Conservation (phyloP, 2,888 invertebrate genomes). For the Electrophaes corylata region DNA sequence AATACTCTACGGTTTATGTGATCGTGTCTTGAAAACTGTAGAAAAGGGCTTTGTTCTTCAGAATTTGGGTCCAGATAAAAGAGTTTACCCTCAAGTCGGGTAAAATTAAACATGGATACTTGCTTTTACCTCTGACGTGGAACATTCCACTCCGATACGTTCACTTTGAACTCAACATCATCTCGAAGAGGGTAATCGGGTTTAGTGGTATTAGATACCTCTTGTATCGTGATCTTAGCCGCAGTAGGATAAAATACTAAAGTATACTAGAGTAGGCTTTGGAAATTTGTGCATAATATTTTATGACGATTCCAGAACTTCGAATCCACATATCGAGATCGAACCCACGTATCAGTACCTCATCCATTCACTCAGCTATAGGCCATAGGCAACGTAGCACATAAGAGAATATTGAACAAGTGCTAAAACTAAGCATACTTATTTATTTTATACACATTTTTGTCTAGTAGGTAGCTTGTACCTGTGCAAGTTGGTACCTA, state of each 20-base stretch:
- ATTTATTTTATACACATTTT: too few relatives aligned
- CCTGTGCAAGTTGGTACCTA: too few relatives aligned
- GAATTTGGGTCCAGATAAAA: constrained; percentile 74
- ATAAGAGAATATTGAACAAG: too few relatives aligned
- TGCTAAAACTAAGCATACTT: too few relatives aligned
- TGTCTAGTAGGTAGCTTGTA: not conserved
- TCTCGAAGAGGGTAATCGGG: constrained; percentile 70
- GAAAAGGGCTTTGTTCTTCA: constrained; percentile 45
- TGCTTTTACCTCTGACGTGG: constrained; percentile 80
- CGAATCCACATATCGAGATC: not conserved
- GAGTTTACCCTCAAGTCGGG: constrained; percentile 67
- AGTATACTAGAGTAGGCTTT: too few relatives aligned
- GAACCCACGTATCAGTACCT: too few relatives aligned
- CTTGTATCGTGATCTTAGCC: constrained; percentile 1
- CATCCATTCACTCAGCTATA: too few relatives aligned
- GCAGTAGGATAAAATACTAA: not conserved
- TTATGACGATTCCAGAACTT: too few relatives aligned
- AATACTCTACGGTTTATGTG: not conserved
- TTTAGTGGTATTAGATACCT: constrained; percentile 45
- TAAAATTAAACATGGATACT: constrained; percentile 83
- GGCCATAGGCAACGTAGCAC: too few relatives aligned
- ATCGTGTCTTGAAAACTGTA: constrained; percentile 10
- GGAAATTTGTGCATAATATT: too few relatives aligned
- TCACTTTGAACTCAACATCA: constrained; percentile 78
- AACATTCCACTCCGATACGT: constrained; percentile 79